Evolutionary conservation across 2,113 vertebrate genomes (phyloP), one percentile per base, ranked within the genome.

Genomic region (Monopterus albus): DNA sequence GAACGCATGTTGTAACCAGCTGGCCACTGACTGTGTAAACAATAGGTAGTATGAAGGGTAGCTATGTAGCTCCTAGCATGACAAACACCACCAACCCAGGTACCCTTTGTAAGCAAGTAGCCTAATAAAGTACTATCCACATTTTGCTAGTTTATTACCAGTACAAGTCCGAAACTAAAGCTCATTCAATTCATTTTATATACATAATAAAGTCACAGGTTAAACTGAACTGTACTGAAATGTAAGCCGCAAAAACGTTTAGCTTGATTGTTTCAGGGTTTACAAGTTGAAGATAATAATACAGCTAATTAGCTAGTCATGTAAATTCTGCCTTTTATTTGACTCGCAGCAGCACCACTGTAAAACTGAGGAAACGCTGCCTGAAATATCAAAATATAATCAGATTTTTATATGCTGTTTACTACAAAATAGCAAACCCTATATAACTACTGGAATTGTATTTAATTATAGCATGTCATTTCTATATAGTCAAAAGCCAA

Each of bases 41-140:
- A 73, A 35, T 36, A 72, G 76, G 72, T 53, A 79, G 72, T 49
- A 69, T 65, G 31, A 43, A 43, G 29, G 67, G 36, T 49, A 75
- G 42, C 60, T 20, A 42, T 47, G 35, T 28, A 56, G 53, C 53
- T 39, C 39, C 46, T 47, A 78, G 53, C 39, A 31, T 29, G 25
- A n/a, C n/a, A n/a, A n/a, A n/a, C n/a, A 59, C 26, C 39, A 53
- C 43, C 47, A 40, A 38, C 12, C 39, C 6, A n/a, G 15, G 12
- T 60, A 31, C 31, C 25, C 13, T n/a, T n/a, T n/a, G n/a, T n/a
- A n/a, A n/a, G n/a, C n/a, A n/a, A n/a, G n/a, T n/a, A n/a, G n/a
- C n/a, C n/a, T n/a, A n/a, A n/a, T n/a, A n/a, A n/a, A n/a, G n/a
- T 7, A 31, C 10, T 21, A 23, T n/a, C 6, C 36, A 56, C 21